Evolutionary conservation across 2,113 vertebrate species (phyloP).

Genomic region (Phainopepla nitens): DNA sequence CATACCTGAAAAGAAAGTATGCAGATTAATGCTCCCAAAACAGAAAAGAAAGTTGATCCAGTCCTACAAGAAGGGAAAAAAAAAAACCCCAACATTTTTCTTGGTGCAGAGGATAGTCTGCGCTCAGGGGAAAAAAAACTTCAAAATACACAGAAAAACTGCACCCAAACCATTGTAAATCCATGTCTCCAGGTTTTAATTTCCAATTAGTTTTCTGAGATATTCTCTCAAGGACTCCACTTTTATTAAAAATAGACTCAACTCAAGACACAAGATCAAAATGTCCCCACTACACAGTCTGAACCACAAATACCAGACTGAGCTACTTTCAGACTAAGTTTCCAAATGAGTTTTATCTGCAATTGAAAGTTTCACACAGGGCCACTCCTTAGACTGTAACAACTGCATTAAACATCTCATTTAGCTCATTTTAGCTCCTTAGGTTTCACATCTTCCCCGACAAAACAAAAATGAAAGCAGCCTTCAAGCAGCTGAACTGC

Average conservation of each 20-base stretch:
- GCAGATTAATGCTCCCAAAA: background rate
- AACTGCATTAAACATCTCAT: background rate
- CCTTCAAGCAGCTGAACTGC: background rate
- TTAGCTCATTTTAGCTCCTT: background rate
- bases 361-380: rapidly evolving
- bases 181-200: background rate
- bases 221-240: background rate
- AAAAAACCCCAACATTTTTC: background rate
- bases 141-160: background rate
- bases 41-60: background rate
- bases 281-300: background rate
- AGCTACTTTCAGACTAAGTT: background rate
- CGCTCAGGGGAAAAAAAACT: background rate
- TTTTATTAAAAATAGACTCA: background rate
- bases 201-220: background rate
- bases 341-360: background rate
- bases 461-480: background rate
- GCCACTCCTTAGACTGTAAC: background rate
- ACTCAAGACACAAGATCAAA: background rate
- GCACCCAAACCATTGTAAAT: background rate
- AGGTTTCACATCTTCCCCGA: background rate
- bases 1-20: constrained; percentile 36
- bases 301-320: background rate
- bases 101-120: rapidly evolving
- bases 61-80: background rate